phyloP scores from a whole-genome alignment of 2,888 invertebrate genomes.

The Patella depressa region DNA sequence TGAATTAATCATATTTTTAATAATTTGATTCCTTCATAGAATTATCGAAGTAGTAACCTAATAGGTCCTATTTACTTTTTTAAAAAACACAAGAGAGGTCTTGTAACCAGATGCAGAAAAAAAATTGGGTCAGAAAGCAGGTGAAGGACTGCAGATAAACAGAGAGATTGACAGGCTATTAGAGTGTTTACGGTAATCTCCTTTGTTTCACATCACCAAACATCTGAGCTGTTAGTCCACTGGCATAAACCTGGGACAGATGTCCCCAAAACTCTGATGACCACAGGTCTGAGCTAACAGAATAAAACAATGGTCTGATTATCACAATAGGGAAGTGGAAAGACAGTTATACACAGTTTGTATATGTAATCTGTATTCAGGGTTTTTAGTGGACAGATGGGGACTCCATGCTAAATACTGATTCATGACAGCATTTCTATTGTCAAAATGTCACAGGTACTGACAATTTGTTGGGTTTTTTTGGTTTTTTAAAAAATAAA shows the following conservation, averaged over 20 bases:
- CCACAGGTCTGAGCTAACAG: conserved; percentile 9
- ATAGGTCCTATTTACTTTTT: no score
- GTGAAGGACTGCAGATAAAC: background rate
- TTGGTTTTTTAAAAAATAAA: no score
- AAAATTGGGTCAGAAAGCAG: conserved; percentile 2
- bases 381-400: background rate
- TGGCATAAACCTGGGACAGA: background rate
- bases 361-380: background rate
- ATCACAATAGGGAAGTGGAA: background rate
- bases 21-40: no score
- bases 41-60: no score
- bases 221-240: background rate
- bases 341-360: conserved; percentile 7
- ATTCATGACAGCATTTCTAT: no score
- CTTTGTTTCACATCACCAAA: conserved; percentile 5
- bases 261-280: background rate
- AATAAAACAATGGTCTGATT: background rate
- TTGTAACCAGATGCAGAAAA: no score
- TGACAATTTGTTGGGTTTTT: no score
- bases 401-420: background rate
- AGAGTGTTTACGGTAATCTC: background rate
- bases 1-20: no score
- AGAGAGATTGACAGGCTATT: background rate
- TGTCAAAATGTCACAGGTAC: no score
- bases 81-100: no score